Conservation (phyloP, 2,113 vertebrate species). For the Nycticorax nycticorax region DNA sequence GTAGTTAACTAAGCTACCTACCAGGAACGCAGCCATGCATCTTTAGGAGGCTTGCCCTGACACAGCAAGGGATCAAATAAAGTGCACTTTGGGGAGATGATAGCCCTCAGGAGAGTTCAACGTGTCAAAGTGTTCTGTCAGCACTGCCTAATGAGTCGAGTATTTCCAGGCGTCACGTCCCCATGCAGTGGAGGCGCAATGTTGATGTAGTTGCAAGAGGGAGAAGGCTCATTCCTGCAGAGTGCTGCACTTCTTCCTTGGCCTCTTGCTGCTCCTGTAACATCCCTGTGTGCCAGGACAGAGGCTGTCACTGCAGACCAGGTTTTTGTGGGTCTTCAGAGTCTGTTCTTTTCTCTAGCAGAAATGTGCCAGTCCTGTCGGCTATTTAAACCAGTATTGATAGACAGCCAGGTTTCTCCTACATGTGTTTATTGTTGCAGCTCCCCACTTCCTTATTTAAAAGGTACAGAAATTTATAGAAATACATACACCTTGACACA, state of each 20-base stretch:
- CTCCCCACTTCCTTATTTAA: background rate
- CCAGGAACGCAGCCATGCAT: accelerated
- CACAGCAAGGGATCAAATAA: background rate
- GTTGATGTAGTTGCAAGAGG: background rate
- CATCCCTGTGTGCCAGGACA: background rate
- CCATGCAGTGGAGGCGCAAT: background rate
- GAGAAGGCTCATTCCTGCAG: background rate
- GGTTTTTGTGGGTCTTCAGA: background rate
- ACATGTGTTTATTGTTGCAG: accelerated
- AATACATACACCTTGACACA: background rate
- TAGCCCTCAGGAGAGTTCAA: background rate
- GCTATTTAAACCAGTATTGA: background rate
- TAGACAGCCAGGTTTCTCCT: background rate
- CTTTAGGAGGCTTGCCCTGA: background rate
- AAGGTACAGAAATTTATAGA: background rate
- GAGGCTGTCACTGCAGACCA: background rate
- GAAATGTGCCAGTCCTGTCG: background rate
- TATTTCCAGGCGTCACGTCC: background rate
- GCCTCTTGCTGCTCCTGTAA: background rate
- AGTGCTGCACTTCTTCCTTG: background rate
- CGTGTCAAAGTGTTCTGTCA: background rate
- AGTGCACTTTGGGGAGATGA: background rate
- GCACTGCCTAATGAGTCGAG: background rate
- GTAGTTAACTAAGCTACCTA: background rate
- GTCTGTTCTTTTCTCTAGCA: background rate